Conservation (phyloP, 2,888 invertebrate species). For the Chymomyza caudatula region DNA sequence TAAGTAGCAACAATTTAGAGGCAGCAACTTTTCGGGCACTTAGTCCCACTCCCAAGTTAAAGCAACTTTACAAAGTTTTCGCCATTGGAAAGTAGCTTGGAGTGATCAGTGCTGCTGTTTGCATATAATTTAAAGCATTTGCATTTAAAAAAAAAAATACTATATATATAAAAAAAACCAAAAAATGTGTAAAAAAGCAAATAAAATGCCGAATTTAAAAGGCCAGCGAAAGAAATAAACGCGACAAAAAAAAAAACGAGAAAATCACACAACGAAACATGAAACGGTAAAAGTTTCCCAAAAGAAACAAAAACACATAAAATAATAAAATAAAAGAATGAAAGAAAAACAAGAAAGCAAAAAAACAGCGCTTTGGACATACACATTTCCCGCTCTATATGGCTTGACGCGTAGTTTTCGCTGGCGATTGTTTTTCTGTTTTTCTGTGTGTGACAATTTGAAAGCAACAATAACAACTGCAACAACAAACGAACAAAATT, state of each 20-base stretch:
- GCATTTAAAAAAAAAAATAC: slow-evolving; percentile 31
- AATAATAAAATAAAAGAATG: slow-evolving; percentile 20
- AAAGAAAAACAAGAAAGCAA: slow-evolving; percentile 12
- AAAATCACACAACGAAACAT: slow-evolving; percentile 42
- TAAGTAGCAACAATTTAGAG: not conserved
- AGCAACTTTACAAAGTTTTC: not conserved
- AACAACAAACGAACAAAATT: slow-evolving; percentile 16
- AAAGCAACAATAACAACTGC: slow-evolving; percentile 25
- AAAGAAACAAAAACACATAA: slow-evolving; percentile 27
- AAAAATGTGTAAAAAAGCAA: slow-evolving; percentile 12
- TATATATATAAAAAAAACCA: slow-evolving; percentile 31
- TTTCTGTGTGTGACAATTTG: slow-evolving; percentile 21
- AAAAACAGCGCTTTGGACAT: slow-evolving; percentile 18
- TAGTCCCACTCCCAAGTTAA: not conserved
- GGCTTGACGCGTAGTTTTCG: slow-evolving; percentile 31
- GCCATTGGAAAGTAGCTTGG: not conserved
- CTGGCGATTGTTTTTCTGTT: not conserved
- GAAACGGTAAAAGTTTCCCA: slow-evolving; percentile 50
- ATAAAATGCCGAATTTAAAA: slow-evolving; percentile 26
- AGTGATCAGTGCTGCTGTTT: not conserved
- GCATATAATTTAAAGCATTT: not conserved
- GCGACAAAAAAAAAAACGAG: slow-evolving; percentile 19
- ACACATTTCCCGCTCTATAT: slow-evolving; percentile 15
- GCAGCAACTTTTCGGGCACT: not conserved
- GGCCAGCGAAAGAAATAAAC: slow-evolving; percentile 25